Base-by-base conservation (phyloP, 2,888 invertebrate species). In the Gymnocheta viridis region DNA sequence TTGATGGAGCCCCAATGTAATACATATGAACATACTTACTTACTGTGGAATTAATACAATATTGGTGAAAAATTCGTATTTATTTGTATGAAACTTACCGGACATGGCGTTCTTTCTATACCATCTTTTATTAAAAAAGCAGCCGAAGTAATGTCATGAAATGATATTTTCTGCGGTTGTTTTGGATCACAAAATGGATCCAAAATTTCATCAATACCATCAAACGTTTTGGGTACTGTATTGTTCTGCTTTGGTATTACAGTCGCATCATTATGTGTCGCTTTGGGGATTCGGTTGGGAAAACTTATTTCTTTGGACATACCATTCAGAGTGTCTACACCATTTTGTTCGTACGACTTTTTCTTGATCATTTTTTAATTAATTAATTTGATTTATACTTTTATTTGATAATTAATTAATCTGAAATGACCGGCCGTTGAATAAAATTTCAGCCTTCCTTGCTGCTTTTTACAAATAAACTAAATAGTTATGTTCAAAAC, bases 131-230 rank as follows among this genome's bases (percentile, higher is more conserved):
- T 97, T 90, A 96, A 95, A 91, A 95, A 98, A 0, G 97, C 96
- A 0, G 98, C 98, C 0, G 96, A 96, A 14, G 96, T 96, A 41
- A 98, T 95, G 90, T 98, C 97, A 90, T 97, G 96, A 90, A 98
- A 97, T 3, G 94, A 93, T 66, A 98, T 94, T 87, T 92, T 93
- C 70, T 94, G 93, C 0, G 97, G 97, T 82, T 94, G 93, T 29
- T 94, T 93, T 51, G 95, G 95, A 89, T 95, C 94, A 89, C 96
- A 96, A 79, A 85, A 90, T 0, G 93, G 93, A 89, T 94, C 94
- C 0, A 90, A 4, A 17, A 89, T 86, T 67, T 90, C 90, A 24
- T 91, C 90, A 7, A 64, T 51, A n/a, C 47, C 24, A 9, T 85
- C 85, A 41, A 86, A 80, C 22, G 72, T 58, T 62, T 76, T 56